phyloP scores from a whole-genome alignment of 1,140 invertebrate genomes.

The Polypedilum vanderplanki region DNA sequence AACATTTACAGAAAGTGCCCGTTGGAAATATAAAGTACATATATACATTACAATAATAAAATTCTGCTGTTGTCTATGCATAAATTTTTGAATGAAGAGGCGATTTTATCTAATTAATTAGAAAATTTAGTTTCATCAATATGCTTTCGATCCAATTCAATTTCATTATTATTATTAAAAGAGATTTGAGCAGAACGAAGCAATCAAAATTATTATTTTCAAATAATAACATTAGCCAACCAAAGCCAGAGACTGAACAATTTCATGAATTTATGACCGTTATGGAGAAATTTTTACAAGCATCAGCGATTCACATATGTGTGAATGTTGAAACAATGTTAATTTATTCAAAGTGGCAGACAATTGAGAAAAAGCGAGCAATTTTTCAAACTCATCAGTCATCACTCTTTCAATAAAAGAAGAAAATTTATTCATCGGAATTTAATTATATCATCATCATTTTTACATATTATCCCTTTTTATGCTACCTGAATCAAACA shows the following conservation, averaged over 20 bases:
- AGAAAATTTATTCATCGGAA: conserved; percentile 15
- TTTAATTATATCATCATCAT: conserved; percentile 27
- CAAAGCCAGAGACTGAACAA: not conserved
- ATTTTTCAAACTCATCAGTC: conserved; percentile 22
- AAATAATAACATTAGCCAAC: not conserved
- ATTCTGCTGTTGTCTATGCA: no score
- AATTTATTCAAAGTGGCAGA: conserved; percentile 7
- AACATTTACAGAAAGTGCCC: conserved; percentile 1
- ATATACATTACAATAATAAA: no score
- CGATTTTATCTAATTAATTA: conserved; percentile 15
- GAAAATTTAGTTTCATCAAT: not conserved
- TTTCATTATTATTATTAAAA: not conserved
- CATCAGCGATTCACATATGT: not conserved
- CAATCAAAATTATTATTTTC: not conserved
- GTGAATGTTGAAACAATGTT: not conserved
- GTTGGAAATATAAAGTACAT: no score
- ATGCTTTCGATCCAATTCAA: not conserved
- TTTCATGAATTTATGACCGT: not conserved
- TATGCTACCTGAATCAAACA: not conserved
- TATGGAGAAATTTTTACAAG: not conserved
- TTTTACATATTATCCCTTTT: conserved; percentile 22
- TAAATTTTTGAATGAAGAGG: not conserved
- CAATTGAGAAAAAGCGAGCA: not conserved
- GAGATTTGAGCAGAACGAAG: no score
- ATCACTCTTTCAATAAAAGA: not conserved